Conservation (phyloP, 1,140 invertebrate species). For the Heliothis virescens region DNA sequence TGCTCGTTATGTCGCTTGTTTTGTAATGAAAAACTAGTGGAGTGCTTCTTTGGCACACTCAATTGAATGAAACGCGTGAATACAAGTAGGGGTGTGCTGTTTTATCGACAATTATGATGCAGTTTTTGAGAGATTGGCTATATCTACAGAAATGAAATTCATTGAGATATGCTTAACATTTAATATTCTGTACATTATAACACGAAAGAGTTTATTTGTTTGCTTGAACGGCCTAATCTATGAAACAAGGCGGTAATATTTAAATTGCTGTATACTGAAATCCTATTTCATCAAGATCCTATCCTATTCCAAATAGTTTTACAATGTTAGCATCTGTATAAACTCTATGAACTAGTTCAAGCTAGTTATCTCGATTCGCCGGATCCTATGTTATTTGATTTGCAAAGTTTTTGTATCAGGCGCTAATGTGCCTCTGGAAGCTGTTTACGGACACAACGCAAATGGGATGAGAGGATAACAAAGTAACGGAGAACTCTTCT, state of each 20-base stretch:
- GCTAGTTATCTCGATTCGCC: constrained; percentile 7
- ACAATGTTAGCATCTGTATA: neutral
- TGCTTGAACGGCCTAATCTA: too few species aligned
- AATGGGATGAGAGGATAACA: constrained; percentile 19
- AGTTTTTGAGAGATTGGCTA: neutral
- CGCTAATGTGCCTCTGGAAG: constrained; percentile 10
- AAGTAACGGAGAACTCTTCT: neutral
- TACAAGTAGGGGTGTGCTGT: neutral
- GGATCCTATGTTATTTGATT: constrained; percentile 35
- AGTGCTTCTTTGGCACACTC: neutral
- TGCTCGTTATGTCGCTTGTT: constrained; percentile 11
- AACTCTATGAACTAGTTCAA: too few species aligned
- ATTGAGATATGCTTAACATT: too few species aligned
- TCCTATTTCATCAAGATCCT: too few species aligned
- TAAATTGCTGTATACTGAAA: too few species aligned
- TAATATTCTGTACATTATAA: too few species aligned
- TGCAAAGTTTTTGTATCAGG: constrained; percentile 33
- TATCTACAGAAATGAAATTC: too few species aligned
- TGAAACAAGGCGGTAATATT: too few species aligned
- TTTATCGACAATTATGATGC: neutral
- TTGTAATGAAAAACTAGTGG: constrained; percentile 23
- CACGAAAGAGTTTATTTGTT: too few species aligned
- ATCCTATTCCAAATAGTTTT: too few species aligned
- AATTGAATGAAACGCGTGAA: neutral
- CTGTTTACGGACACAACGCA: constrained; percentile 27